phyloP scores from a whole-genome alignment of 2,797 vertebrate genomes.

The Loriculus beryllinus region DNA sequence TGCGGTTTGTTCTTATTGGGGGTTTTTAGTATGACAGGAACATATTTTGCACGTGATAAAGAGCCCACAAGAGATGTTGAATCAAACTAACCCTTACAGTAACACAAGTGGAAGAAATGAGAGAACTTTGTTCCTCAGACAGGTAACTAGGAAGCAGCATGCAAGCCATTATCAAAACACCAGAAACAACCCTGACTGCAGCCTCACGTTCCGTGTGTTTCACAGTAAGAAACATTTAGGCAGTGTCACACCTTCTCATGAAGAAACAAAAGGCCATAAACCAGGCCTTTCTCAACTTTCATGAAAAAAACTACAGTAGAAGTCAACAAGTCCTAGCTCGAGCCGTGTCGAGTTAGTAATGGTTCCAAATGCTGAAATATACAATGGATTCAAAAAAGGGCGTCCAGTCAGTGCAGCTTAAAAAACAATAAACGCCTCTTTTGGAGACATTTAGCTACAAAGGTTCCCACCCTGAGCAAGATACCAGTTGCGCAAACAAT shows the following conservation, averaged over 20 bases:
- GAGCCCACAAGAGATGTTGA: not conserved
- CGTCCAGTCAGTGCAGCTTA: constrained; percentile 81
- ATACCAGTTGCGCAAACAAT: constrained; percentile 67
- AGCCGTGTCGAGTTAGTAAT: constrained; percentile 82
- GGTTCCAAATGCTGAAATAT: constrained; percentile 82
- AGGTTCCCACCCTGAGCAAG: constrained; percentile 77
- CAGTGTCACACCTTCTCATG: constrained; percentile 98
- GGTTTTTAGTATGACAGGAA: not conserved
- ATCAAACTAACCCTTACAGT: constrained; percentile 27
- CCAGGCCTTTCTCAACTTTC: constrained; percentile 88
- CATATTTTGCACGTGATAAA: constrained; percentile 1
- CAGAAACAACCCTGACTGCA: constrained; percentile 99
- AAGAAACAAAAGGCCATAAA: constrained; percentile 86
- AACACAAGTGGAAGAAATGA: constrained; percentile 47
- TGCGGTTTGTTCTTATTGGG: not conserved
- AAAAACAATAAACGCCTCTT: constrained; percentile 82
- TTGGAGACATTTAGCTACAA: constrained; percentile 78
- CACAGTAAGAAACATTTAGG: constrained; percentile 99
- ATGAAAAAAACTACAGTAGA: constrained; percentile 89
- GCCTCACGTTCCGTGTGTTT: constrained; percentile 95
- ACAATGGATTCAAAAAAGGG: constrained; percentile 77
- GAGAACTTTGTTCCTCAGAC: constrained; percentile 52
- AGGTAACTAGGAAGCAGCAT: constrained; percentile 79
- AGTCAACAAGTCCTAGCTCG: constrained; percentile 86
- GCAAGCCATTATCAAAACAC: constrained; percentile 93